Evolutionary conservation across 2,888 invertebrate species (phyloP).

Genomic region (Ecliptopera silaceata): DNA sequence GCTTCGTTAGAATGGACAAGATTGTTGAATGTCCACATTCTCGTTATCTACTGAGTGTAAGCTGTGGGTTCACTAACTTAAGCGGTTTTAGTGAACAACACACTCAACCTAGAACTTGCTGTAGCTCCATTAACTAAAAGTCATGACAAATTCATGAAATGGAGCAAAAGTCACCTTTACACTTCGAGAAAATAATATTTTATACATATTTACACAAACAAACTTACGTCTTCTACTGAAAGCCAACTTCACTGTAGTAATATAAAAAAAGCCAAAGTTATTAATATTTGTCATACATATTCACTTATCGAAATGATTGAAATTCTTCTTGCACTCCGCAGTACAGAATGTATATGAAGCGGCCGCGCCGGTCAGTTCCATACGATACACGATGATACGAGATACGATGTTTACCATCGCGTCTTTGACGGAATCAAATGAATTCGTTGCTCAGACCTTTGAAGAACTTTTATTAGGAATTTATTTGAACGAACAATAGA

Average conservation of each 20-base stretch:
- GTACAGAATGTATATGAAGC: constrained; percentile 6
- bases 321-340: no score
- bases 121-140: no score
- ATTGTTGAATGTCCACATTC: constrained; percentile 6
- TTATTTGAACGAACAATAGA: background rate
- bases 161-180: no score
- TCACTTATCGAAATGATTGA: no score
- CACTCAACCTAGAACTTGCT: background rate
- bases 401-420: constrained; percentile 9
- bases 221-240: no score
- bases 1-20: constrained; percentile 9
- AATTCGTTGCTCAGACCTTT: background rate
- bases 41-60: background rate
- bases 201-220: no score
- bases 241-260: no score
- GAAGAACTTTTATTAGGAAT: constrained; percentile 3
- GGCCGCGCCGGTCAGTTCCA: constrained; percentile 6
- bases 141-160: no score
- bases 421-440: constrained; percentile 15
- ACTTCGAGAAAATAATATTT: no score
- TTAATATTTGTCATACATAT: no score
- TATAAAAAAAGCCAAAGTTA: no score
- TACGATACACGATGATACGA: no score
- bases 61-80: background rate
- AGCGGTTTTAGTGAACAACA: background rate